Conservation (phyloP, 2,888 invertebrate species). For the Lithophane ornitopus region DNA sequence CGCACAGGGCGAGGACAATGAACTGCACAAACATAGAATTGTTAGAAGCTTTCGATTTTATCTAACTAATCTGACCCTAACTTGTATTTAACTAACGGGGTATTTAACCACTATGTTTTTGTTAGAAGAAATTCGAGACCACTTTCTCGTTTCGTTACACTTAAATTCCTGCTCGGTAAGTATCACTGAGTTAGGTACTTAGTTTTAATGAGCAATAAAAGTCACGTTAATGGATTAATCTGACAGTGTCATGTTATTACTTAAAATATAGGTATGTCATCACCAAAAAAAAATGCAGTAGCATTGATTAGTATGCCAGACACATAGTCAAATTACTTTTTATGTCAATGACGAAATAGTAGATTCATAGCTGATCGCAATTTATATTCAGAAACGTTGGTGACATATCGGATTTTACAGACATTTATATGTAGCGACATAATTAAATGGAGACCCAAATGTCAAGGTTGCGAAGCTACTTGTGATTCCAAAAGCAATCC, state of each 20-base stretch:
- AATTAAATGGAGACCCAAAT: slow-evolving; percentile 64
- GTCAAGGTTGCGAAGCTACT: slow-evolving; percentile 64
- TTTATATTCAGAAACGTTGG: slow-evolving; percentile 58
- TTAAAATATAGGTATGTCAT: not conserved
- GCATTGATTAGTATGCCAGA: slow-evolving; percentile 10
- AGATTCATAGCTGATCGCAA: slow-evolving; percentile 31
- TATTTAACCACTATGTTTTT: not conserved
- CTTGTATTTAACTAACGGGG: too few species aligned
- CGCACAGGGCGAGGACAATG: slow-evolving; percentile 79
- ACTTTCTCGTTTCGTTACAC: not conserved
- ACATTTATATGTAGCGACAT: slow-evolving; percentile 51
- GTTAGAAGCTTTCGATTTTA: not conserved
- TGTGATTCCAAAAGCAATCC: slow-evolving; percentile 50
- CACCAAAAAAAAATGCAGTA: slow-evolving; percentile 1
- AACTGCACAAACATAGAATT: slow-evolving; percentile 69
- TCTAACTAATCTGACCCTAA: not conserved
- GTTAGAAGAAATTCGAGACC: not conserved
- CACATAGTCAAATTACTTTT: slow-evolving; percentile 2
- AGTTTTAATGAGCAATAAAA: not conserved
- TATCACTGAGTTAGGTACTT: not conserved
- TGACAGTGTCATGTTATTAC: not conserved
- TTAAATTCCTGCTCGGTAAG: not conserved
- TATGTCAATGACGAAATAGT: slow-evolving; percentile 36
- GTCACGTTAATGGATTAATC: too few species aligned
- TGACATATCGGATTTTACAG: slow-evolving; percentile 62